A percentile compares a stretch with the other conserved stretches of the same genome.
phyloP scores from a whole-genome alignment of 2,888 invertebrate species.

The Oscheius sp. region DNA sequence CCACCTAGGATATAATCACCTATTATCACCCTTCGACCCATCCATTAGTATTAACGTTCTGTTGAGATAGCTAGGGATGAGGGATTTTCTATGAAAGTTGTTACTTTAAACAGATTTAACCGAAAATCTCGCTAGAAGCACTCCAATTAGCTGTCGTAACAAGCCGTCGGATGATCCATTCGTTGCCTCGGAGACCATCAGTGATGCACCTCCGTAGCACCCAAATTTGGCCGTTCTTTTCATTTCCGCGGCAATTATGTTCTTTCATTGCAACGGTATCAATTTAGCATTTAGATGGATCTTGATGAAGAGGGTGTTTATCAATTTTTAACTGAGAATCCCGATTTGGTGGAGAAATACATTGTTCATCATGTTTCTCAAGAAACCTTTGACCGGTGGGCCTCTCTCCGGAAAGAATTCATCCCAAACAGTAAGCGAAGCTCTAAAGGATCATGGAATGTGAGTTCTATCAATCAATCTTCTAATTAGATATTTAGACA shows the following conservation, averaged over 20 bases:
- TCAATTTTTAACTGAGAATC: constrained; percentile 49
- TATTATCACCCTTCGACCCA: too few relatives aligned
- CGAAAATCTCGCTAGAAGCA: too few relatives aligned
- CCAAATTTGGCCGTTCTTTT: background rate
- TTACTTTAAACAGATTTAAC: too few relatives aligned
- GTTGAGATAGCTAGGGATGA: too few relatives aligned
- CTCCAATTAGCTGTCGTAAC: constrained; percentile 3
- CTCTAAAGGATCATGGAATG: constrained; percentile 32
- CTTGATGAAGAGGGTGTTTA: constrained; percentile 43
- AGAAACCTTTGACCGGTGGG: constrained; percentile 61
- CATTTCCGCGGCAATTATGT: background rate
- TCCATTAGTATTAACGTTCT: too few relatives aligned
- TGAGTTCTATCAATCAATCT: constrained; percentile 8
- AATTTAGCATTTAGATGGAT: constrained; percentile 9
- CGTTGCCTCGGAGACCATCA: constrained; percentile 22
- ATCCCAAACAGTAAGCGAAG: too few relatives aligned
- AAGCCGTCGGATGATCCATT: constrained; percentile 12
- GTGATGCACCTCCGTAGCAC: background rate
- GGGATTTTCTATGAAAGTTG: too few relatives aligned
- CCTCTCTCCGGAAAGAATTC: constrained; percentile 28
- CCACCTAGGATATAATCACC: too few relatives aligned
- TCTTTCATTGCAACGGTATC: background rate
- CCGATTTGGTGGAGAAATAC: constrained; percentile 51
- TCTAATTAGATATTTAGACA: constrained; percentile 18
- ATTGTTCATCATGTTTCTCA: constrained; percentile 46